Conservation (phyloP, 1,140 invertebrate genomes). For the Drusus annulatus region DNA sequence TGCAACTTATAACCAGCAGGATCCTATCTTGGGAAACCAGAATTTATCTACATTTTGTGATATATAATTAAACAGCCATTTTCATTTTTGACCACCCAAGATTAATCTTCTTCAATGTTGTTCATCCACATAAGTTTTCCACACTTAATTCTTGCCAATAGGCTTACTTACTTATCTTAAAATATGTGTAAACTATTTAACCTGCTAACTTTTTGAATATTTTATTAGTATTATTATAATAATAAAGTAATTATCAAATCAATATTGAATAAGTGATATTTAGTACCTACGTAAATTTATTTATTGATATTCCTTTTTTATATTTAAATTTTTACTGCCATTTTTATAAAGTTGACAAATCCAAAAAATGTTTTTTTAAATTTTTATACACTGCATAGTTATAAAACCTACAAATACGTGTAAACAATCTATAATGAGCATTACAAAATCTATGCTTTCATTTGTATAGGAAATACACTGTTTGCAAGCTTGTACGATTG, state of each 20-base stretch:
- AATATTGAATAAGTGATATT: constrained; percentile 38
- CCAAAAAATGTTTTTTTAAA: background rate
- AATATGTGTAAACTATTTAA: background rate
- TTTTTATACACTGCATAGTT: constrained; percentile 3
- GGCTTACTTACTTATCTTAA: background rate
- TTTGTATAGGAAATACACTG: background rate
- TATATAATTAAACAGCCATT: background rate
- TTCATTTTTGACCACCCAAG: too few relatives aligned
- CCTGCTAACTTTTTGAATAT: background rate
- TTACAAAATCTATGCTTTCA: background rate
- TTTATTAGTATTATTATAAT: constrained; percentile 4
- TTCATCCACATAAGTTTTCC: background rate
- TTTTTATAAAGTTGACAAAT: constrained; percentile 14
- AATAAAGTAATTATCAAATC: background rate
- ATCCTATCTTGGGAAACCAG: too few relatives aligned
- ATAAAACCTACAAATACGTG: background rate
- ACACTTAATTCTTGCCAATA: background rate
- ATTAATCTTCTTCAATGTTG: background rate
- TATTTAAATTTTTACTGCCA: constrained; percentile 31
- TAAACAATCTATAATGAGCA: background rate
- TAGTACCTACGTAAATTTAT: constrained; percentile 31
- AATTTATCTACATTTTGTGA: too few relatives aligned
- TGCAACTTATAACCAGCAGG: background rate
- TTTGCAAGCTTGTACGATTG: constrained; percentile 22
- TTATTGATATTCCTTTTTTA: constrained; percentile 29